Base-by-base conservation (phyloP, 2,888 invertebrate species). In the Erebia ligea region DNA sequence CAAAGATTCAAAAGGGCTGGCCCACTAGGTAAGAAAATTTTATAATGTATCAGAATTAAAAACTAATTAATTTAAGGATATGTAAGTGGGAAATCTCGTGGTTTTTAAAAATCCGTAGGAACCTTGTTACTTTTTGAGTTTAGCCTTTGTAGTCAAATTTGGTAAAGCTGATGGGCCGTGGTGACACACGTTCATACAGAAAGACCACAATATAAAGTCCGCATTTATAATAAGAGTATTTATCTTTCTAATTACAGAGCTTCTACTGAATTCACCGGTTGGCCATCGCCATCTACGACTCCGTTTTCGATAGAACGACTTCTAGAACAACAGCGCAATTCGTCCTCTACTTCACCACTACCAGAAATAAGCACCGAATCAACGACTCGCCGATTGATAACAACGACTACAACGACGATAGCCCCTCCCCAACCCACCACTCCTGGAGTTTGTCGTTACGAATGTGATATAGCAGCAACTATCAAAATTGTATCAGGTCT, bases 211-310 rank as follows among this genome's bases (percentile, higher is more conserved):
- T n/a, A 34, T 34, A 34, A 34, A 34, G 34, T 34, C 34, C 34
- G 5, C 34, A 34, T 34, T 34, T 34, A 34, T 34, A 34, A 34
- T 34, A 34, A 6, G 0, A 34, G 6, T 34, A 34, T 25, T 25
- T 9, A 15, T 13, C 21, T 34, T 50, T 64, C 17, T 34, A 34
- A 68, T 74, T 64, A 19, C 81, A 97, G 97, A 88, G 96, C 96
- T 25, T 97, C 97, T 10, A 98, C 98, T 19, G 97, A 97, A 86
- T 98, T 98, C 80, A 98, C 97, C 15, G 98, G 98, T 17, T 98
- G 98, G 98, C 97, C 98, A 13, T 97, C 97, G 0, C 96, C 97
- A 8, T 97, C 98, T 1, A 97, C 98, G 0, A 97, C 97, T 0
- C 97, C 97, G 0, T 95, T 97, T 77, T 97, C 97, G 0, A 96